Evolutionary conservation across 2,888 invertebrate genomes (phyloP), one percentile per base, ranked within the genome.

Genomic region (Tethea ocularis): DNA sequence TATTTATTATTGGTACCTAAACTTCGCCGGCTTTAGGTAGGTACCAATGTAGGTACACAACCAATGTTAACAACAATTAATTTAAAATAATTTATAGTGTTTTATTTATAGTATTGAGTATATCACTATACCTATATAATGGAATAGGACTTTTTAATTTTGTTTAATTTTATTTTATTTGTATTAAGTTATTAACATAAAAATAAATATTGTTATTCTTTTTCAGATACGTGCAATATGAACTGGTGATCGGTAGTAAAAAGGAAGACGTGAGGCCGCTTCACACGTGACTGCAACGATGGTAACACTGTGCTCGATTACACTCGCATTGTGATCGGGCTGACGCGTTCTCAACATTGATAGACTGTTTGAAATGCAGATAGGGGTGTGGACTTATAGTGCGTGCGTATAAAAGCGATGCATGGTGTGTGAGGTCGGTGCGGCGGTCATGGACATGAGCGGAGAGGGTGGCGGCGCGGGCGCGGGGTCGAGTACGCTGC

Each of bases 361-460:
- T 73, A 74, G 78, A 84, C 80, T 78, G 71, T 82, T 82, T 78
- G 89, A 85, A 80, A 91, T 90, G 91, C 84, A 85, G 89, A 87
- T 87, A 84, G 83, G 81, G 79, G 86, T 81, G 89, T 82, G 89
- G 87, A 90, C 90, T 90, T 83, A 78, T 68, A 89, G 89, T 88
- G 92, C 78, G 89, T 88, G 89, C 82, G 76, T 85, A 84, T 86
- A 91, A 91, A 87, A 86, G 86, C 88, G 88, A 92, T 93, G 93
- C 91, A 93, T 93, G 93, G 93, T 93, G 86, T 93, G 93, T 93
- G 93, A 93, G 89, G 82, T 82, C 80, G 84, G 86, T 76, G 72
- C 81, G 77, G 88, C 87, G 79, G 89, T 82, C 86, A 93, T 93
- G 93, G 92, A 92, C 90, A 92, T 91, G 93, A 92, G 91, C 84